phyloP scores from a whole-genome alignment of 2,113 vertebrate species.

The Erpornis zantholeuca region DNA sequence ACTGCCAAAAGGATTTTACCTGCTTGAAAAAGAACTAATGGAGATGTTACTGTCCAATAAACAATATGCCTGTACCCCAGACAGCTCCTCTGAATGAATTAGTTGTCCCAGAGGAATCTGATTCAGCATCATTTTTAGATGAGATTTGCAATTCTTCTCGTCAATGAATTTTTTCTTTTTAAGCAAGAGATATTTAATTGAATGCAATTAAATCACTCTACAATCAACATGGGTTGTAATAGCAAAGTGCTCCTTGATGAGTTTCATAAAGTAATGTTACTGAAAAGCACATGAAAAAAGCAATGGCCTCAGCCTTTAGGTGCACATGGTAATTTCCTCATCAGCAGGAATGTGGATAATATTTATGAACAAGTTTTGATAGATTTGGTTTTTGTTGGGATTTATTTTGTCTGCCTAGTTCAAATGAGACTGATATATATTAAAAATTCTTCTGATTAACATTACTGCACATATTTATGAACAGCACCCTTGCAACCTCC shows the following conservation, averaged over 20 bases:
- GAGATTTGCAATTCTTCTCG: background rate
- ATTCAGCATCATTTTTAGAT: constrained; percentile 3
- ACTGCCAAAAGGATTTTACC: constrained; percentile 27
- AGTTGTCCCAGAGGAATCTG: background rate
- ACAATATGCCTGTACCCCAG: background rate
- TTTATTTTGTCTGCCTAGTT: background rate
- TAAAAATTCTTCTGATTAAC: background rate
- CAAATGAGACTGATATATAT: background rate
- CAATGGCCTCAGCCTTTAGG: background rate
- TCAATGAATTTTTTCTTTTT: background rate
- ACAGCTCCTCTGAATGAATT: background rate
- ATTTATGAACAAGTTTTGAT: background rate
- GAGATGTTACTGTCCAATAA: constrained; percentile 36
- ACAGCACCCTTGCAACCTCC: background rate
- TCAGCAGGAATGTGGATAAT: background rate
- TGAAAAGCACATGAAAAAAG: background rate
- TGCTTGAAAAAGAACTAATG: constrained; percentile 2
- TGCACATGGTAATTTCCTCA: background rate
- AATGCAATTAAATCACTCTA: constrained; percentile 26
- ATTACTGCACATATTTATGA: background rate
- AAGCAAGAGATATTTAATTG: background rate
- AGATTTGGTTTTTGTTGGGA: background rate
- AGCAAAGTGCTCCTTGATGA: background rate
- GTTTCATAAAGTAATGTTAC: background rate
- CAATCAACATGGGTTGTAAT: background rate